Evolutionary conservation across 1,140 invertebrate species (phyloP), one percentile per base, ranked within the genome.

Genomic region (Drosophila sechellia): DNA sequence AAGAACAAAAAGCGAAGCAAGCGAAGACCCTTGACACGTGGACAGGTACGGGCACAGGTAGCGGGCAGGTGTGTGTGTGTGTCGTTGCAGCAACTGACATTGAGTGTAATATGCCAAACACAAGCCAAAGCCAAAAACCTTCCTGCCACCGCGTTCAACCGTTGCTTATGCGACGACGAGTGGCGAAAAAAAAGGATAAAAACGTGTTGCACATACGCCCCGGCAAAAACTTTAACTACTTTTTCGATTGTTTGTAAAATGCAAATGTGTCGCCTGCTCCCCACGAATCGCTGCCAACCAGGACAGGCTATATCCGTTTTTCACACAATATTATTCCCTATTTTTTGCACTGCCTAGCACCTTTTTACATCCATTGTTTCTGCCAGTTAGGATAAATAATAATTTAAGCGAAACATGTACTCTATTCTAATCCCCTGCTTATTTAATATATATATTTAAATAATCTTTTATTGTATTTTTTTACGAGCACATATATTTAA

Each of bases 161-260:
- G 73, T 74, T 77, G 64, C 81, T 85, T 85, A 87, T 87, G 70
- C 78, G 66, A 69, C 78, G 66, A 69, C 17, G 50, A 61, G n/a
- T 46, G 17, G 58, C 49, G 57, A 64, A 58, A 64, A 58, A 81
- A 79, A 31, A 79, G 72, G 52, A 15, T 27, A 43, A 37, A 68
- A 72, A 56, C 65, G 54, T 75, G 58, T 73, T 59, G 61, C 81
- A 81, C 81, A 81, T 65, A 63, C 58, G 46, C 39, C 54, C 43
- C 46, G 52, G 45, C 59, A 57, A 89, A 89, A 89, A 89, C 72
- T 84, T 89, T 89, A 89, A 89, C 84, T 89, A 89, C 79, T 89
- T 89, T 89, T 89, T 89, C 84, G 83, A 89, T 89, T 89, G 84
- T 89, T 89, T 89, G 84, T 83, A 89, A 89, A 89, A 87, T 87